phyloP scores from a whole-genome alignment of 2,888 invertebrate species.

The Anaspis maculata region DNA sequence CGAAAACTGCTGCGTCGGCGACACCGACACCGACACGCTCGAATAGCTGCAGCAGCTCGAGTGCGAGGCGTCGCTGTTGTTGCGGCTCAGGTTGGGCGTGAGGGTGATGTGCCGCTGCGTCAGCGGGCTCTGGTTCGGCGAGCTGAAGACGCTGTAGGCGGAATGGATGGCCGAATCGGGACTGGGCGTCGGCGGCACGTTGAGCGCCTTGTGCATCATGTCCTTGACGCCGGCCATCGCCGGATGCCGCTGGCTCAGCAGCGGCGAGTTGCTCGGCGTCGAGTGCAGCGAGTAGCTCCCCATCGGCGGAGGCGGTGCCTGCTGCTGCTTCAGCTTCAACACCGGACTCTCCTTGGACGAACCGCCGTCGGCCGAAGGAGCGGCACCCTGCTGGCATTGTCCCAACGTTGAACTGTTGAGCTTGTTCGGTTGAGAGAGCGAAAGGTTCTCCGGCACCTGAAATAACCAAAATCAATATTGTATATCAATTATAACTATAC shows the following conservation, averaged over 20 bases:
- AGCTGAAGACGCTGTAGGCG: constrained; percentile 73
- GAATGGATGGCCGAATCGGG: constrained; percentile 87
- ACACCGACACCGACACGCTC: constrained; percentile 49
- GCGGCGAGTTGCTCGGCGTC: constrained; percentile 59
- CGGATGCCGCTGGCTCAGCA: constrained; percentile 52
- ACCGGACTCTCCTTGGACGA: constrained; percentile 43
- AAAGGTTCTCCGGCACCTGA: constrained; percentile 37
- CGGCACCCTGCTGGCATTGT: too few species aligned
- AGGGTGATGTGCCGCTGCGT: constrained; percentile 74
- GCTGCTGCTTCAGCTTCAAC: constrained; percentile 41
- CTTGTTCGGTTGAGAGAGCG: constrained; percentile 30
- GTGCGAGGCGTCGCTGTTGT: constrained; percentile 86
- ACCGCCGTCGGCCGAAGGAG: constrained; percentile 19
- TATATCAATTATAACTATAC: too few species aligned
- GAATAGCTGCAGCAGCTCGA: constrained; percentile 84
- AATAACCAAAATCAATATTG: constrained; percentile 17
- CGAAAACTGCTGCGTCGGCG: constrained; percentile 58
- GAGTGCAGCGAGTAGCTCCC: constrained; percentile 57
- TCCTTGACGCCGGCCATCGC: constrained; percentile 34
- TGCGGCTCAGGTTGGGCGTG: constrained; percentile 77
- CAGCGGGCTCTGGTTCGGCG: constrained; percentile 79
- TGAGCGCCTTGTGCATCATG: constrained; percentile 47
- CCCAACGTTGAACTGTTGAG: constrained; percentile 21
- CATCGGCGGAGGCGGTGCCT: too few species aligned
- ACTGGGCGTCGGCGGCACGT: constrained; percentile 71